These are phyloP conservation scores for Megaceryle maxima DNA, from an alignment of 2,113 vertebrate genomes.

Conservation along the genomic window DNA sequence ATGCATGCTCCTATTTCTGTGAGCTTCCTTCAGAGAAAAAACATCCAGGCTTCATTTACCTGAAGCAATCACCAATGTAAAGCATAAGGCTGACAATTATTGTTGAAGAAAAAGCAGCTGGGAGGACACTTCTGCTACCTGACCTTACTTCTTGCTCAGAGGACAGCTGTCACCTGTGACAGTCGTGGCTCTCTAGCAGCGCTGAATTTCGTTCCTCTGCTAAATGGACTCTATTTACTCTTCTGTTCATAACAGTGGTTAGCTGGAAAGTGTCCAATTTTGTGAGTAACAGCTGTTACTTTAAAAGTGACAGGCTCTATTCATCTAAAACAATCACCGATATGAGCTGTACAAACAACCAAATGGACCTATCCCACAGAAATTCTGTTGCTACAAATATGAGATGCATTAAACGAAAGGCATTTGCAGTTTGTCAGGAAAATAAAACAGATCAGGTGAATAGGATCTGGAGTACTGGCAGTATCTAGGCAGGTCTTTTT, in stretches of 20 bases:
- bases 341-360: not conserved
- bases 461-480: not conserved
- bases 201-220: not conserved
- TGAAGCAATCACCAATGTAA: not conserved
- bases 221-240: conserved; percentile 40
- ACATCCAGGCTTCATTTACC: not conserved
- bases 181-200: not conserved
- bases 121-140: not conserved
- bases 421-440: not conserved
- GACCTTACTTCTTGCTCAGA: not conserved
- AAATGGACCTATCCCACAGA: not conserved
- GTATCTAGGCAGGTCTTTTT: not conserved
- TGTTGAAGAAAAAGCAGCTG: not conserved
- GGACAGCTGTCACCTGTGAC: conserved; percentile 43
- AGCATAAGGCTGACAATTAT: conserved; percentile 26
- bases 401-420: not conserved
- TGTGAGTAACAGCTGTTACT: conserved; percentile 56
- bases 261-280: conserved; percentile 42
- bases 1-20: not conserved
- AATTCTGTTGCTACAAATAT: not conserved
- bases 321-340: not conserved
- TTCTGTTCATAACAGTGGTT: not conserved
- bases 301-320: conserved; percentile 43
- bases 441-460: not conserved
- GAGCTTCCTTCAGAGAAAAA: not conserved